Percentiles rank a stretch among this genome's conserved stretches.
phyloP scores from a whole-genome alignment of 2,797 vertebrate species.

The Muraenolepis orangiensis region DNA sequence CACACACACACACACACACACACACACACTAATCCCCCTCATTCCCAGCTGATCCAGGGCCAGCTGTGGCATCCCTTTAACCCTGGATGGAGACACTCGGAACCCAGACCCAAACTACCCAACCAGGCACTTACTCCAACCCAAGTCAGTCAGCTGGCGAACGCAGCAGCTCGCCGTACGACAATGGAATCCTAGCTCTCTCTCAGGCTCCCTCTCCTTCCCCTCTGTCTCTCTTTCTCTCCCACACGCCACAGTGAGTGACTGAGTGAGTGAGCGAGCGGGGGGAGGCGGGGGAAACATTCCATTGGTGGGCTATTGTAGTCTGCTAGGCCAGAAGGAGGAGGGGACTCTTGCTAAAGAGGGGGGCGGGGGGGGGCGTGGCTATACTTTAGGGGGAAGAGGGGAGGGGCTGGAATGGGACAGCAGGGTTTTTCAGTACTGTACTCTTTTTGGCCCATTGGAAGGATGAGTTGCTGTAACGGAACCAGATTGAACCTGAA shows the following conservation, averaged over 20 bases:
- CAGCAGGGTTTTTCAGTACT: not conserved
- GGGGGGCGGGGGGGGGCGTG: not conserved
- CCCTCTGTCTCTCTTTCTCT: conserved; percentile 36
- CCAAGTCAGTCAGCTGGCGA: conserved; percentile 5
- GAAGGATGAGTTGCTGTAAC: not conserved
- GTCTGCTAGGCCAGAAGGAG: conserved; percentile 48
- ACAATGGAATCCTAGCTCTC: conserved; percentile 60
- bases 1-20: not conserved
- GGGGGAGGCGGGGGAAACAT: conserved; percentile 67
- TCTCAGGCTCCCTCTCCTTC: not conserved
- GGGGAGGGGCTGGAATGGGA: not conserved
- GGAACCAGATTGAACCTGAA: no score
- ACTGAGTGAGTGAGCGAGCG: no score
- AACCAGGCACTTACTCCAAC: conserved; percentile 41
- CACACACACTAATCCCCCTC: not conserved
- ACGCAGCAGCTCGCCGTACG: conserved; percentile 36
- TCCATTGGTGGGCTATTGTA: conserved; percentile 68
- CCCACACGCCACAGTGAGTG: conserved; percentile 37
- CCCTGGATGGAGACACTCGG: not conserved
- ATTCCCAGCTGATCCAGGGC: conserved; percentile 58
- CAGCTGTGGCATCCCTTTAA: conserved; percentile 47
- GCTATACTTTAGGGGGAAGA: not conserved
- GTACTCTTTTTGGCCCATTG: not conserved
- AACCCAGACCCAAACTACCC: not conserved
- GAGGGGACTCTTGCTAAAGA: conserved; percentile 26